Evolutionary conservation across 1,140 invertebrate species (phyloP).

Genomic region (Copidosoma floridanum): DNA sequence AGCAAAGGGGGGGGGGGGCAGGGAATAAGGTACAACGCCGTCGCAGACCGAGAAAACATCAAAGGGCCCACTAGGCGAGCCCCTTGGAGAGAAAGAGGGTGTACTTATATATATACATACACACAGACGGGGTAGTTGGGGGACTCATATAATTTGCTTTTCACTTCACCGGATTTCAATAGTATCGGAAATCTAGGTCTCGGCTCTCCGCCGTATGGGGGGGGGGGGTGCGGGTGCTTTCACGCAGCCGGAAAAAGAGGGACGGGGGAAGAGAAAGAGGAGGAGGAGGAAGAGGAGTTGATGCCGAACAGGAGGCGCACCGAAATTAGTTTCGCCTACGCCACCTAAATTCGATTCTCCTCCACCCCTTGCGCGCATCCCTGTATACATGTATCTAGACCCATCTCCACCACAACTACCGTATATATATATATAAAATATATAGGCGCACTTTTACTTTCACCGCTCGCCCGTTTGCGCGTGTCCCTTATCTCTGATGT

Average conservation of each 20-base stretch:
- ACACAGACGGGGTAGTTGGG: no score
- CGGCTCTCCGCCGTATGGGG: background rate
- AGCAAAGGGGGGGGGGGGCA: slow-evolving; percentile 7
- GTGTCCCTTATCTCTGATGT: no score
- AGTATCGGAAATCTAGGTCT: slow-evolving; percentile 52
- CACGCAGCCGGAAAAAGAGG: background rate
- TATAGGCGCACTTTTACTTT: no score
- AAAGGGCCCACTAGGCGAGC: slow-evolving; percentile 45
- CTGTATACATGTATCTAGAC: no score
- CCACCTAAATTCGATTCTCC: slow-evolving; percentile 49
- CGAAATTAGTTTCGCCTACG: slow-evolving; percentile 52
- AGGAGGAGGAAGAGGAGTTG: slow-evolving; percentile 33
- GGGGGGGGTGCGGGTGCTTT: no score
- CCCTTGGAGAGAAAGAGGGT: no score
- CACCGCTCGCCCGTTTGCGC: no score
- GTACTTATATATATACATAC: no score
- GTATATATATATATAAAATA: no score
- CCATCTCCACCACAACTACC: no score
- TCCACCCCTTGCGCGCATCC: no score
- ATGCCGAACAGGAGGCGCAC: slow-evolving; percentile 49
- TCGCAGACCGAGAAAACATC: slow-evolving; percentile 43
- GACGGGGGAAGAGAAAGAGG: background rate
- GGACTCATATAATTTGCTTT: slow-evolving; percentile 54
- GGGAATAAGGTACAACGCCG: no score
- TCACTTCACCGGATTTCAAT: slow-evolving; percentile 53